Base-by-base conservation (phyloP, 23 tunicate genomes). In the Clavelina lepadiformis region DNA sequence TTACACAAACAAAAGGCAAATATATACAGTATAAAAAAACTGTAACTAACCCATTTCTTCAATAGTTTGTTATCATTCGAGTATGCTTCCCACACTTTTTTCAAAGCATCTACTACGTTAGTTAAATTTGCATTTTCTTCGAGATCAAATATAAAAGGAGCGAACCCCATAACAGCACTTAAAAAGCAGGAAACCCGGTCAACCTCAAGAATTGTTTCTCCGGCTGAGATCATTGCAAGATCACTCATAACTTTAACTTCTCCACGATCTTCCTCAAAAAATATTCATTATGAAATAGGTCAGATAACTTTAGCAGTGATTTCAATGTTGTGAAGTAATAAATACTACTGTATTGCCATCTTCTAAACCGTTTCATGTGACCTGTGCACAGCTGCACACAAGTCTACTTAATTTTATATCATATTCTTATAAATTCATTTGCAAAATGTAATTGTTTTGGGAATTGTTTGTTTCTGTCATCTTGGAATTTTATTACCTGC, bases 231-330 rank as follows among this genome's bases (percentile, higher is more conserved):
- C 91, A 83, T 74, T 18, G 91, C 91, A 0, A 83, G 65, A 59
- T 83, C 91, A 52, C 91, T 77, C 91, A 83, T 68, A 0, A 83
- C 91, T 68, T 83, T 74, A 24, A 83, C 91, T 35, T 83, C 91
- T 1, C 76, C 47, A 28, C 80, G 80, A 75, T 83, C 91, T 83
- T 67, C 28, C n/a, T n/a, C n/a, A n/a, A n/a, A n/a, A n/a, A n/a
- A n/a, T n/a, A n/a, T n/a, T n/a, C n/a, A n/a, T n/a, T n/a, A n/a
- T n/a, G n/a, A n/a, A n/a, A n/a, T n/a, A n/a, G n/a, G n/a, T n/a
- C n/a, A n/a, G n/a, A n/a, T n/a, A n/a, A n/a, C n/a, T n/a, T n/a
- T n/a, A n/a, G n/a, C n/a, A n/a, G n/a, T n/a, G n/a, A n/a, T n/a
- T n/a, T n/a, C n/a, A n/a, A n/a, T n/a, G n/a, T n/a, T n/a, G n/a